Conservation (phyloP, 2,113 vertebrate genomes). For the Cranoglanis bouderius region DNA sequence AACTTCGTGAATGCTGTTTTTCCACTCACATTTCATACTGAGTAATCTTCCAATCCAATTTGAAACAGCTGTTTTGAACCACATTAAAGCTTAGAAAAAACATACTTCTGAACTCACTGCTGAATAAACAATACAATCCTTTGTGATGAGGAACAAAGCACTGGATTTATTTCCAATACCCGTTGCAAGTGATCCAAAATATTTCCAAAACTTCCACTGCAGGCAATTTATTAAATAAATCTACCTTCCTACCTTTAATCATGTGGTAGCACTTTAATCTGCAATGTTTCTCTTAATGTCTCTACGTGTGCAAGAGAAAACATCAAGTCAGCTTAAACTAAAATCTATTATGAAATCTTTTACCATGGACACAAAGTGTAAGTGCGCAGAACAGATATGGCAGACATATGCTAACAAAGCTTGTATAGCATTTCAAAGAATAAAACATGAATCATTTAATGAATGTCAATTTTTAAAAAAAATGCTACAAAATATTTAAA, state of each 20-base stretch:
- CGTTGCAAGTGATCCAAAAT: constrained; percentile 85
- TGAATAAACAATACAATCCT: constrained; percentile 46
- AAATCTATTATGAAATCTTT: constrained; percentile 6
- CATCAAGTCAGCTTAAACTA: not conserved
- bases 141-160: constrained; percentile 59
- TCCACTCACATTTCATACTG: not conserved
- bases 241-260: constrained; percentile 60
- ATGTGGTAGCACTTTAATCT: constrained; percentile 57
- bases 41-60: not conserved
- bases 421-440: constrained; percentile 52
- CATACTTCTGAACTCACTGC: not conserved
- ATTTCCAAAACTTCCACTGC: constrained; percentile 86
- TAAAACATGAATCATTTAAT: constrained; percentile 53
- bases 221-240: constrained; percentile 93
- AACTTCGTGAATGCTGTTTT: not conserved
- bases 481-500: constrained; percentile 62
- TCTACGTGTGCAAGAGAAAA: constrained; percentile 5
- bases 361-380: not conserved
- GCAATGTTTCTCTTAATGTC: constrained; percentile 47
- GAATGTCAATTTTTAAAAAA: constrained; percentile 46
- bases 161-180: constrained; percentile 79
- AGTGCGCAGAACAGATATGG: constrained; percentile 37
- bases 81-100: constrained; percentile 3
- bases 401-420: constrained; percentile 56
- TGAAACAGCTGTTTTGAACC: not conserved